Evolutionary conservation across 2,888 invertebrate genomes (phyloP).

Genomic region (Acleris cristana): DNA sequence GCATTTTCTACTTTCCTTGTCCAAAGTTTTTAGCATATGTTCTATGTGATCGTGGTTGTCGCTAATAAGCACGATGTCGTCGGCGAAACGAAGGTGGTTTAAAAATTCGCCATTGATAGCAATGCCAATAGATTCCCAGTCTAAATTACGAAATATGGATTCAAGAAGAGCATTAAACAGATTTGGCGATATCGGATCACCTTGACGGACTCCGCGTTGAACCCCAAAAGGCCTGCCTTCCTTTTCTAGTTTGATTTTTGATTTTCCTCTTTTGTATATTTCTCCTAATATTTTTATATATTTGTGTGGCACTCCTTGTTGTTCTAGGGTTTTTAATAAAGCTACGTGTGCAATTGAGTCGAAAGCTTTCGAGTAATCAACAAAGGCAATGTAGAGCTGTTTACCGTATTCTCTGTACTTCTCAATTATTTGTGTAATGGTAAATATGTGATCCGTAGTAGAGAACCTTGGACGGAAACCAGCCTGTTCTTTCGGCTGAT

Average conservation of each 20-base stretch:
- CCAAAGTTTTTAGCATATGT: not conserved
- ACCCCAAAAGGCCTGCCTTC: not conserved
- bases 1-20: not conserved
- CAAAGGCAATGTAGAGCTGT: not conserved
- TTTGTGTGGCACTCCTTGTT: constrained; percentile 9
- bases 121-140: too few relatives aligned
- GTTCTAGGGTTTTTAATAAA: not conserved
- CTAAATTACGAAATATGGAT: too few relatives aligned
- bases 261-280: not conserved
- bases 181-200: too few relatives aligned
- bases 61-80: too few relatives aligned
- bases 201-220: too few relatives aligned
- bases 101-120: too few relatives aligned
- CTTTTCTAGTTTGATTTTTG: not conserved
- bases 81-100: too few relatives aligned
- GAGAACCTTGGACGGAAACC: constrained; percentile 6
- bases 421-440: not conserved
- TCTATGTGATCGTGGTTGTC: not conserved
- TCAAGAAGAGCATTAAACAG: too few relatives aligned
- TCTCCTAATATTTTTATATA: constrained; percentile 1
- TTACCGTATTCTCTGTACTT: constrained; percentile 4
- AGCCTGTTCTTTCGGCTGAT: too few relatives aligned
- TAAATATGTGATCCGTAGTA: constrained; percentile 6
- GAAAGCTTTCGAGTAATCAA: constrained; percentile 2
- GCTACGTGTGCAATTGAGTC: not conserved